These are phyloP conservation scores for Solenopsis fugax DNA, from an alignment of 1,140 invertebrate species.

Conservation along the genomic window DNA sequence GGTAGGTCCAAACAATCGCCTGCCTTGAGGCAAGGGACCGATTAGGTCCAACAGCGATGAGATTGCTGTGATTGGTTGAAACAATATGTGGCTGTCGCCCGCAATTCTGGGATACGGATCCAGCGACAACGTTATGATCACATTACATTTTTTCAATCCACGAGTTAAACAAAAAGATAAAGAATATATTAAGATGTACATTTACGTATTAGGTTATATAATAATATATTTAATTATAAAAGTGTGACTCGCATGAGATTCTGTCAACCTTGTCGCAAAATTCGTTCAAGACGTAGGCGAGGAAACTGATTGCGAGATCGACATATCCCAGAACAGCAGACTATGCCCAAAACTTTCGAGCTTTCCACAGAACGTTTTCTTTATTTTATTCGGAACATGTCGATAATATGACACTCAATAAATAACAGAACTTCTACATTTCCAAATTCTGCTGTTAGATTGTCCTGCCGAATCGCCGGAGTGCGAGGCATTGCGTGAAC, in stretches of 20 bases:
- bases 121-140: conserved; percentile 1
- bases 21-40: conserved; percentile 86
- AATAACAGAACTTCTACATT: conserved; percentile 86
- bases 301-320: conserved; percentile 11
- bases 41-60: conserved; percentile 86
- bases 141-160: not conserved
- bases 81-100: conserved; percentile 85
- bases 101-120: conserved; percentile 78
- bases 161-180: not conserved
- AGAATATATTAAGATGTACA: not conserved
- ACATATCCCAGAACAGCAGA: conserved; percentile 80
- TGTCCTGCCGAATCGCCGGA: conserved; percentile 76
- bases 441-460: conserved; percentile 82
- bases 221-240: conserved; percentile 33
- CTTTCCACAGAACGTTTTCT: conserved; percentile 83
- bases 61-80: conserved; percentile 87
- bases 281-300: no score
- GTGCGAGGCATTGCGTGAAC: conserved; percentile 20
- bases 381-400: conserved; percentile 83
- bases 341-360: conserved; percentile 82
- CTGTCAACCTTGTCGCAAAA: not conserved
- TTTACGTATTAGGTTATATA: not conserved
- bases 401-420: conserved; percentile 86
- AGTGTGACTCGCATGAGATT: not conserved
- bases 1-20: conserved; percentile 88